Base-by-base conservation (phyloP, 1,140 invertebrate genomes). In the Aradophagus sp. region DNA sequence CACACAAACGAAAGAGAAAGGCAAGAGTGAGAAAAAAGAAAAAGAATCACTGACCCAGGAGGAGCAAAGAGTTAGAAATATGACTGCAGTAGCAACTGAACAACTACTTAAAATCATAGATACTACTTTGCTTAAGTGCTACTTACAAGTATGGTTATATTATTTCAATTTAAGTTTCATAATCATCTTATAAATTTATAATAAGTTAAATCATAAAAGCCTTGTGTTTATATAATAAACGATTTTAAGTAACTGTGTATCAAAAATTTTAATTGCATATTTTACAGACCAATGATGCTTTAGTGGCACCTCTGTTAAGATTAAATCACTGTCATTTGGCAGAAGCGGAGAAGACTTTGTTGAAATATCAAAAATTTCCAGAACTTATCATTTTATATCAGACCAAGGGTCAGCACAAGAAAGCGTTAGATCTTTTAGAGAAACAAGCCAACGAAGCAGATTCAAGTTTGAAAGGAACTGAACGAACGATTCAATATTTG, bases 321-420 rank as follows among this genome's bases (percentile, higher is more conserved):
- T 84, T 97, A n/a, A 99, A 98, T 84, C 92, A 96, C 78, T 99
- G 97, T 83, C 95, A 98, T 76, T 83, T 99, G 2, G 94, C 95
- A 45, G 98, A 99, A 87, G 93, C 95, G 1, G 97, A 99, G 80
- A 90, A 92, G 71, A 95, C 94, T 5, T 86, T 99, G 2, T 89
- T 93, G 58, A 91, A 93, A 72, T 90, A 95, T 81, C 90, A 95
- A 55, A 98, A 98, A 84, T 93, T 93, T 73, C 93, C 91, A 61
- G 97, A 99, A 84, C 88, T 99, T 0, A 95, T 99, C 56, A 98
- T 99, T 76, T 86, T 99, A 6, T 99, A 99, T 83, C 92, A 97
- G 81, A 96, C 92, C 0, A 97, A 97, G 87, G 93, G 92, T 2
- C 90, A 95, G 65, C 97, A 99, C 82, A 91, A 91, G 50, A 94